phyloP scores from a whole-genome alignment of 2,113 vertebrate genomes.

The Aythya baeri region DNA sequence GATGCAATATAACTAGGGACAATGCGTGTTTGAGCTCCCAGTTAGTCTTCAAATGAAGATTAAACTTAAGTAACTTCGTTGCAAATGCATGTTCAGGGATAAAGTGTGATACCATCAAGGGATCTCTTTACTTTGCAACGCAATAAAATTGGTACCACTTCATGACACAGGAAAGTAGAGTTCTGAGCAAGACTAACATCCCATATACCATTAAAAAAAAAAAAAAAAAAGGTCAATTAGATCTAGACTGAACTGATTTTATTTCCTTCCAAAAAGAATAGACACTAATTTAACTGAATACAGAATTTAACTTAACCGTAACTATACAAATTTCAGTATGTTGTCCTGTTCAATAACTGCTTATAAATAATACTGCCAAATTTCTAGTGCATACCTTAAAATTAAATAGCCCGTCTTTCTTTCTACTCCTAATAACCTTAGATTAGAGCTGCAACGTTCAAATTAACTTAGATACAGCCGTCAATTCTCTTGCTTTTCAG shows the following conservation, averaged over 20 bases:
- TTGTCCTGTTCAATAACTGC: slow-evolving; percentile 51
- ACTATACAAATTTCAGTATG: slow-evolving; percentile 66
- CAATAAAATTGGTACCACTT: background rate
- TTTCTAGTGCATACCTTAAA: slow-evolving; percentile 47
- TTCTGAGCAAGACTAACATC: background rate
- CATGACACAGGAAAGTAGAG: background rate
- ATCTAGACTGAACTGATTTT: slow-evolving; percentile 64
- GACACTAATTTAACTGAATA: slow-evolving; percentile 66
- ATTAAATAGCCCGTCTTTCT: background rate
- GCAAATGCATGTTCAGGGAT: background rate
- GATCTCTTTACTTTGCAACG: background rate
- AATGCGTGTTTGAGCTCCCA: background rate
- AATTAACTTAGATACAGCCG: background rate
- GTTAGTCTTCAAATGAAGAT: background rate
- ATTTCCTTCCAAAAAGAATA: slow-evolving; percentile 60
- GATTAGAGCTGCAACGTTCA: background rate
- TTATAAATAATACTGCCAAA: slow-evolving; percentile 52
- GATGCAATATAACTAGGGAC: background rate
- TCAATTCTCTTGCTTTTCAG: background rate
- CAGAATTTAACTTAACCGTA: slow-evolving; percentile 68
- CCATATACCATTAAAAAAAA: background rate
- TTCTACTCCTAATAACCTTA: background rate
- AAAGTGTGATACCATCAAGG: background rate
- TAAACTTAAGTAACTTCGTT: background rate
- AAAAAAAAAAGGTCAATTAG: slow-evolving; percentile 17